Evolutionary conservation across 2,113 vertebrate species (phyloP).

Genomic region (Myiagra hebetior): DNA sequence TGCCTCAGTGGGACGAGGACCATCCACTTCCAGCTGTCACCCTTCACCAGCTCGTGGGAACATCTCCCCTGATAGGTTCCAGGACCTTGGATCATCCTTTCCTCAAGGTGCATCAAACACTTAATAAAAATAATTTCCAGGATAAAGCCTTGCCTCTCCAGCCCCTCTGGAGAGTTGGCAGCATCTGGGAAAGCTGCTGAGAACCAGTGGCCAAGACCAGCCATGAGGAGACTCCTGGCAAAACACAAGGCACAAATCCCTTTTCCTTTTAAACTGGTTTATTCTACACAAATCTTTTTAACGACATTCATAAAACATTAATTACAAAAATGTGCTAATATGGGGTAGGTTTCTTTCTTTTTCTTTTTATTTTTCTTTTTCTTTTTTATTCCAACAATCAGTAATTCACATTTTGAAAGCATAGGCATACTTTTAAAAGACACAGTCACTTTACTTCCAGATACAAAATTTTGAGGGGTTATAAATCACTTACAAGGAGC

Average conservation of each 20-base stretch:
- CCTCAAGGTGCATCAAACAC: background rate
- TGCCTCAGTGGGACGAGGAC: background rate
- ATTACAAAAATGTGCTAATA: conserved; percentile 50
- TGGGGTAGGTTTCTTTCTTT: background rate
- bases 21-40: background rate
- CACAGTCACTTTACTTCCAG: conserved; percentile 24
- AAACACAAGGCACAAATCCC: background rate
- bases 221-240: background rate
- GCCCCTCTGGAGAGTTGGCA: background rate
- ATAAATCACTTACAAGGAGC: background rate
- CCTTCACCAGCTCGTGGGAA: fast-evolving
- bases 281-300: conserved; percentile 21
- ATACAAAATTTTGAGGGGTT: conserved; percentile 13
- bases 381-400: background rate
- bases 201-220: fast-evolving
- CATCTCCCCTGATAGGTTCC: fast-evolving
- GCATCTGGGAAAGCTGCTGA: background rate
- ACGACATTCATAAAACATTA: conserved; percentile 45
- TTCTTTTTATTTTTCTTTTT: background rate
- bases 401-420: conserved; percentile 35
- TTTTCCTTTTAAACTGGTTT: background rate
- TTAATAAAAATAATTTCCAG: background rate
- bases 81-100: background rate
- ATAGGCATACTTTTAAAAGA: background rate
- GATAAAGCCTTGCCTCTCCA: background rate